phyloP scores from a whole-genome alignment of 1,140 invertebrate species.

The Rhizoglyphus robini region DNA sequence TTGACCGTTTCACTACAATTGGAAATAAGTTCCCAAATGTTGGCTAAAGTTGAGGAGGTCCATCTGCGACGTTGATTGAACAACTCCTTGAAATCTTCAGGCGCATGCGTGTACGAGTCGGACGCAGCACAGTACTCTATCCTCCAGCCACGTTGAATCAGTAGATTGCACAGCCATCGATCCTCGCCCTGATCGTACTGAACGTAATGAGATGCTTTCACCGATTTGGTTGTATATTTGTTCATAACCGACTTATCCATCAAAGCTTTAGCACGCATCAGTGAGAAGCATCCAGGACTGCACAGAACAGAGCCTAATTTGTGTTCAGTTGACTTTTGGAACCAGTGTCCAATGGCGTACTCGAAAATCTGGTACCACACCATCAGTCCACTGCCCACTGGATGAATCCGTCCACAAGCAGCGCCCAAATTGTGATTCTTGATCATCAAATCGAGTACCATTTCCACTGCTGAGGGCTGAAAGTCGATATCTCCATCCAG shows the following conservation, averaged over 20 bases:
- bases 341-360: slow-evolving; percentile 51
- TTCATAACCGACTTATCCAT: slow-evolving; percentile 49
- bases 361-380: slow-evolving; percentile 54
- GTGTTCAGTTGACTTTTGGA: slow-evolving; percentile 52
- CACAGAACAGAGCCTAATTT: slow-evolving; percentile 51
- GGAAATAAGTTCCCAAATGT: slow-evolving; percentile 46
- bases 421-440: slow-evolving; percentile 96
- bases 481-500: slow-evolving; percentile 98
- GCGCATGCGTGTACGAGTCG: slow-evolving; percentile 49
- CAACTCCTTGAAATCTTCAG: slow-evolving; percentile 46
- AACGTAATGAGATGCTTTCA: slow-evolving; percentile 43
- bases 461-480: slow-evolving; percentile 81
- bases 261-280: slow-evolving; percentile 43
- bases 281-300: slow-evolving; percentile 46
- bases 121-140: slow-evolving; percentile 51
- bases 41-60: slow-evolving; percentile 51
- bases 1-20: slow-evolving; percentile 40
- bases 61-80: slow-evolving; percentile 48
- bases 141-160: slow-evolving; percentile 47
- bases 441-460: slow-evolving; percentile 94
- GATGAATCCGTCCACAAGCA: slow-evolving; percentile 95
- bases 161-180: slow-evolving; percentile 49
- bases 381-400: slow-evolving; percentile 69
- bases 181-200: slow-evolving; percentile 54
- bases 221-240: slow-evolving; percentile 42